These are phyloP conservation scores for Pachypanchax playfairii DNA, from an alignment of 2,113 vertebrate species.

Conservation along the genomic window DNA sequence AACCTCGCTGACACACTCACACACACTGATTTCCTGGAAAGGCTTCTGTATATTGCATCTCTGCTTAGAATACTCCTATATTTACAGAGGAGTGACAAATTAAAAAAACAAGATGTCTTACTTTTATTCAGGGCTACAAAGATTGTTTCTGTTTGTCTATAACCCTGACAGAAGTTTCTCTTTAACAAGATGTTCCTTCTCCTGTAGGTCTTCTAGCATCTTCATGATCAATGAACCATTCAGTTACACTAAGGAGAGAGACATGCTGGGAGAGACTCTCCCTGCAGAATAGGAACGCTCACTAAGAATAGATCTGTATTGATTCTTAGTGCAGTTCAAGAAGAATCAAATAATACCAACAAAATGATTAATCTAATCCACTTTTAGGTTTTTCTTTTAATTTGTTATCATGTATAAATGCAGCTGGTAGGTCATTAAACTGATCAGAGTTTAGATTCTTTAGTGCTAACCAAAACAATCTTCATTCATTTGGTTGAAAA, in stretches of 20 bases:
- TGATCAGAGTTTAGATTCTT: no score
- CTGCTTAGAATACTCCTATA: constrained; percentile 22
- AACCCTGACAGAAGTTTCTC: neutral
- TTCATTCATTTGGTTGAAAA: no score
- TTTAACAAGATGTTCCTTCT: neutral
- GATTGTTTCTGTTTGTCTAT: neutral
- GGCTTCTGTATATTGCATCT: constrained; percentile 15
- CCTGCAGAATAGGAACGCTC: neutral
- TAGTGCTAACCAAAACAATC: no score
- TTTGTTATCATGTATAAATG: no score
- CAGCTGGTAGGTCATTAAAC: no score
- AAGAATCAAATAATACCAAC: neutral
- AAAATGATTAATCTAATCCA: neutral
- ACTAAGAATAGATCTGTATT: neutral
- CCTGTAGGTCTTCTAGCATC: no score
- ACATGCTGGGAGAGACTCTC: neutral
- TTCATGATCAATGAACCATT: neutral
- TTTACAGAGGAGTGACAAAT: neutral
- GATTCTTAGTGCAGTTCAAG: neutral
- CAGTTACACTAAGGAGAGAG: no score
- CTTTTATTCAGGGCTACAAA: neutral
- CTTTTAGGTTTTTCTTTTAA: neutral
- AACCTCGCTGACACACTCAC: constrained; percentile 47
- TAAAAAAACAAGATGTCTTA: neutral
- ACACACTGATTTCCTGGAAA: constrained; percentile 54